Evolutionary conservation across 2,113 vertebrate species (phyloP).

Genomic region (Chauna torquata): DNA sequence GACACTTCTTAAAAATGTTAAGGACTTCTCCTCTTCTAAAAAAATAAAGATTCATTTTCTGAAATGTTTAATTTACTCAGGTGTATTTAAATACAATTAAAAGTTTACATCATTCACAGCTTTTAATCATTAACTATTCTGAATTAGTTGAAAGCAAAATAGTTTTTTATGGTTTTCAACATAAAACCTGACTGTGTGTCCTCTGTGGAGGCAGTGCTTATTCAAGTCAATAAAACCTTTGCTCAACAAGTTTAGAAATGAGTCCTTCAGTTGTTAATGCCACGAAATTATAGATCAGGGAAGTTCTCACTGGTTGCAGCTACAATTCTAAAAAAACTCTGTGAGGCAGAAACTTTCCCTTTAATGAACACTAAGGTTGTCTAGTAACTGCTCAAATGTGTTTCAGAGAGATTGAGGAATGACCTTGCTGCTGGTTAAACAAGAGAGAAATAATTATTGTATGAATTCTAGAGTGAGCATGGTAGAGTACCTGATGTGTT

Average conservation of each 20-base stretch:
- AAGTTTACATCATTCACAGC: not conserved
- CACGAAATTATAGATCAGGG: not conserved
- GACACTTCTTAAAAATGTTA: not conserved
- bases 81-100: not conserved
- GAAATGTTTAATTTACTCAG: not conserved
- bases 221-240: not conserved
- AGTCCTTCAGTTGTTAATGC: not conserved
- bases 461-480: not conserved
- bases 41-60: not conserved
- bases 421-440: not conserved
- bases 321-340: not conserved
- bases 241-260: not conserved
- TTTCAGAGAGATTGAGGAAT: not conserved
- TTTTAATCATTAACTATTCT: not conserved
- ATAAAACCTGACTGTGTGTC: not conserved
- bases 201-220: not conserved
- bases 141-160: not conserved
- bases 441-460: constrained; percentile 23
- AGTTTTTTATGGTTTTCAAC: not conserved
- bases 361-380: not conserved
- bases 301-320: not conserved
- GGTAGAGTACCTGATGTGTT: not conserved
- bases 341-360: not conserved
- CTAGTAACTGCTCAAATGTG: not conserved
- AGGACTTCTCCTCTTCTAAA: not conserved